Evolutionary conservation across 1,140 invertebrate species (phyloP).

Genomic region (Cotesia typhae): DNA sequence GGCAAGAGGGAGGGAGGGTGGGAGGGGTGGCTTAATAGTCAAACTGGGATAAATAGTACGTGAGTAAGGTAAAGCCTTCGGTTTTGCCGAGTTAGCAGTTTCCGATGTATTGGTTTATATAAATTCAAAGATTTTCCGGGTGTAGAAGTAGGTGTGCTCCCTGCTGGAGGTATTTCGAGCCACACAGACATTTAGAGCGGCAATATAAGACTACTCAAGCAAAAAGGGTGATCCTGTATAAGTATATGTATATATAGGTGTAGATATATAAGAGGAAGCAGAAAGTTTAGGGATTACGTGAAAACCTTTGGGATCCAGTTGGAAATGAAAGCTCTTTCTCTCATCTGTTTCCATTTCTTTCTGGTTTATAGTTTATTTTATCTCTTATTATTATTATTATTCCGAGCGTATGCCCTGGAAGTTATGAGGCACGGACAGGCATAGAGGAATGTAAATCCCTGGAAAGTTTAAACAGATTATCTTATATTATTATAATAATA

Average conservation of each 20-base stretch:
- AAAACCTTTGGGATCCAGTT: slow-evolving; percentile 28
- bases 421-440: too few relatives aligned
- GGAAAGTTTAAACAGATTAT: not conserved
- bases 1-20: too few relatives aligned
- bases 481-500: slow-evolving; percentile 3
- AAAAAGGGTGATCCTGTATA: slow-evolving; percentile 30
- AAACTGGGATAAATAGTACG: slow-evolving; percentile 12
- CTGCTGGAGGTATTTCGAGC: not conserved
- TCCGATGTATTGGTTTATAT: too few relatives aligned
- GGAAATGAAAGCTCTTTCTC: slow-evolving; percentile 17
- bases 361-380: not conserved
- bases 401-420: not conserved
- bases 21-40: slow-evolving; percentile 3
- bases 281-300: slow-evolving; percentile 36
- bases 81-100: not conserved
- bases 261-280: slow-evolving; percentile 11
- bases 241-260: too few relatives aligned
- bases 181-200: not conserved
- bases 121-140: not conserved
- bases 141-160: slow-evolving; percentile 3
- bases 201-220: not conserved
- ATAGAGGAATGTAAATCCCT: not conserved
- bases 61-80: slow-evolving; percentile 13
- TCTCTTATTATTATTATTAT: not conserved
- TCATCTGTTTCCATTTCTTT: not conserved